Conservation (phyloP, 2,113 vertebrate genomes). For the Heteronetta atricapilla region DNA sequence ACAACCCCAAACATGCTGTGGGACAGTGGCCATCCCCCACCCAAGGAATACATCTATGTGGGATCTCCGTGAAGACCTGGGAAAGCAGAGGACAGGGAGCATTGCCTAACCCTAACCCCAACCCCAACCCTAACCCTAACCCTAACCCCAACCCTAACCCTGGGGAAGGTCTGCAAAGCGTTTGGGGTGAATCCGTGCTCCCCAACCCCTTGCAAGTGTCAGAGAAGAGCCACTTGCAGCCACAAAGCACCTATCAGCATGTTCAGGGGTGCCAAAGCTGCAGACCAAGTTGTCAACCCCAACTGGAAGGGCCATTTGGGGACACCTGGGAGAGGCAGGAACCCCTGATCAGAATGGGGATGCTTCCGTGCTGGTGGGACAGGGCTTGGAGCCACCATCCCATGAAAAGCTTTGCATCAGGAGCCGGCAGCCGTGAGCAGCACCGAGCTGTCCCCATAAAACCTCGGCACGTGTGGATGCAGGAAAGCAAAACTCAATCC, state of each 20-base stretch:
- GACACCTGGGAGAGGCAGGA: not conserved
- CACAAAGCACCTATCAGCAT: too few relatives aligned
- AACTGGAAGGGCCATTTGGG: not conserved
- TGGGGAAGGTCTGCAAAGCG: not conserved
- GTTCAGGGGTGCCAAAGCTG: not conserved
- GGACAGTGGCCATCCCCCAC: not conserved
- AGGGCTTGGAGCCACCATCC: not conserved
- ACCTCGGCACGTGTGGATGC: accelerated
- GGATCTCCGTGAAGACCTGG: not conserved
- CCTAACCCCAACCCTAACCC: not conserved
- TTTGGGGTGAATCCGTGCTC: not conserved
- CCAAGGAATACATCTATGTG: not conserved
- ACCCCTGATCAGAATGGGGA: accelerated
- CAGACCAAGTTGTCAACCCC: not conserved
- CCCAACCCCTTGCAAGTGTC: not conserved
- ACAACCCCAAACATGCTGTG: not conserved
- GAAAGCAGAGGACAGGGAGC: not conserved
- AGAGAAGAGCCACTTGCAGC: not conserved
- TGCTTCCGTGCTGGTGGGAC: not conserved
- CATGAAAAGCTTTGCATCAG: not conserved
- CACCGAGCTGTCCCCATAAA: not conserved
- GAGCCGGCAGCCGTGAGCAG: not conserved
- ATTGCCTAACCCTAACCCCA: not conserved
- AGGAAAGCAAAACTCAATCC: not conserved
- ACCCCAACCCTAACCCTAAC: too few relatives aligned